These are phyloP conservation scores for Clitarchus hookeri DNA, from an alignment of 2,888 invertebrate species.

Conservation along the genomic window DNA sequence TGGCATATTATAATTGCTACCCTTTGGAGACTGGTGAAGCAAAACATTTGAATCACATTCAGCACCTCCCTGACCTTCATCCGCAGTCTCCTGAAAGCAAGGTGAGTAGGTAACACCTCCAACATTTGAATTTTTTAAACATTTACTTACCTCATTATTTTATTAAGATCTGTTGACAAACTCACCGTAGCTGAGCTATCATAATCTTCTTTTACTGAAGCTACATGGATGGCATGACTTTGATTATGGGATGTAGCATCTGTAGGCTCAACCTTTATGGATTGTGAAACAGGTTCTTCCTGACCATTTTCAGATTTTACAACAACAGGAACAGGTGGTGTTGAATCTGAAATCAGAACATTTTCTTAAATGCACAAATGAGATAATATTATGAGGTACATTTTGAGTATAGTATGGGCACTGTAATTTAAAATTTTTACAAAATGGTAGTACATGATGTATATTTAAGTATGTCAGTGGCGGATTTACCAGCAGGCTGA, in stretches of 20 bases:
- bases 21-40: conserved; percentile 48
- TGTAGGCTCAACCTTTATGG: background rate
- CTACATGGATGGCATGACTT: background rate
- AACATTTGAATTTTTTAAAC: conserved; percentile 26
- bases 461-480: too few relatives aligned
- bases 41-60: conserved; percentile 47
- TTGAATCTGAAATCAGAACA: background rate
- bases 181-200: conserved; percentile 63
- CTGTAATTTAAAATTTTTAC: too few relatives aligned
- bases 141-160: background rate
- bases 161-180: conserved; percentile 30
- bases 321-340: background rate
- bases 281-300: background rate
- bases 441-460: too few relatives aligned
- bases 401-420: too few relatives aligned
- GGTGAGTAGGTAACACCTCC: conserved; percentile 23
- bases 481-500: too few relatives aligned
- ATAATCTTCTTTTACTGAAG: conserved; percentile 56
- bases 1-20: conserved; percentile 43
- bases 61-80: conserved; percentile 70
- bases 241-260: background rate
- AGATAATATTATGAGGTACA: too few relatives aligned
- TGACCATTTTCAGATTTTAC: background rate
- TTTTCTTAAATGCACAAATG: background rate
- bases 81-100: conserved; percentile 71